These are phyloP conservation scores for Daubentonia madagascariensis DNA, from an alignment of 2,113 vertebrate species.

Conservation along the genomic window DNA sequence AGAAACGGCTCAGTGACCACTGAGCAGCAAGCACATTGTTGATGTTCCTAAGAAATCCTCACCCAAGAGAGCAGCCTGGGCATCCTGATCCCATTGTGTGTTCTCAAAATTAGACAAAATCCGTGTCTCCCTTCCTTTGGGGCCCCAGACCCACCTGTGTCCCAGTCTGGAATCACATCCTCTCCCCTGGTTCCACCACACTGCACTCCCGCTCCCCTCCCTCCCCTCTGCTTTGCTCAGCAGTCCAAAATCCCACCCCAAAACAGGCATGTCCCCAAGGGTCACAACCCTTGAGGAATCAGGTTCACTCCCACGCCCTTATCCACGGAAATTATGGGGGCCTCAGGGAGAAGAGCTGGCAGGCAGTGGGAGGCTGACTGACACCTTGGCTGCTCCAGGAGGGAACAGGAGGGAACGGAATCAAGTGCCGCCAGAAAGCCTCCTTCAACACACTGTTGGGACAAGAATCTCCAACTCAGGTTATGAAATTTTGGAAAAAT, in stretches of 20 bases:
- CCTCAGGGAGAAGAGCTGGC: background rate
- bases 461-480: background rate
- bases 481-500: background rate
- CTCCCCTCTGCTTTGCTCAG: background rate
- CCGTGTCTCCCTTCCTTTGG: background rate
- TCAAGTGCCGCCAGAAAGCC: too few relatives aligned
- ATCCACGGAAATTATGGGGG: background rate
- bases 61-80: background rate
- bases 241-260: background rate
- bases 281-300: background rate
- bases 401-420: too few relatives aligned
- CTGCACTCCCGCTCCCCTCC: background rate
- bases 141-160: background rate
- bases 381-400: background rate
- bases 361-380: background rate
- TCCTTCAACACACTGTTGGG: background rate
- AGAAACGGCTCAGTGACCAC: background rate
- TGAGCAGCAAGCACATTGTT: background rate
- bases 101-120: background rate
- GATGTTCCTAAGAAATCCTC: background rate
- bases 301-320: background rate
- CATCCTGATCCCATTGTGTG: background rate
- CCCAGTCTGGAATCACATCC: too few relatives aligned
- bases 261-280: background rate
- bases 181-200: background rate